Conservation (phyloP, 2,888 invertebrate genomes). For the Aphodius granarius region DNA sequence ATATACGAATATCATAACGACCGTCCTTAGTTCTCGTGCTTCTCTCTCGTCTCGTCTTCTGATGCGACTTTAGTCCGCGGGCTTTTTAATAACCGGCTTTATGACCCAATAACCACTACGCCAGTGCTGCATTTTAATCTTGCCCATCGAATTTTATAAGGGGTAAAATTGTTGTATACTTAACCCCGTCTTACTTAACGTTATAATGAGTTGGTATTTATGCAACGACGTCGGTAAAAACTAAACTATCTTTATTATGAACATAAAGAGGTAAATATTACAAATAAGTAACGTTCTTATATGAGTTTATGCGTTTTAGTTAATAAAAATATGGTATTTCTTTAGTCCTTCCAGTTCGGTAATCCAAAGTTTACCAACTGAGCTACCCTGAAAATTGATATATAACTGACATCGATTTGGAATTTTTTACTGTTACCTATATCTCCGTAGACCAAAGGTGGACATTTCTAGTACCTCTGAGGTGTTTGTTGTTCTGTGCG, state of each 20-base stretch:
- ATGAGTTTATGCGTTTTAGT: too few species aligned
- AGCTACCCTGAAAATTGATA: too few species aligned
- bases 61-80: constrained; percentile 15
- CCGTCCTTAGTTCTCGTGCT: constrained; percentile 14
- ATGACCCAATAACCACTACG: constrained; percentile 22
- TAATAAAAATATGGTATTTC: too few species aligned
- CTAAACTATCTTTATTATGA: not conserved
- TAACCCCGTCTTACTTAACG: not conserved
- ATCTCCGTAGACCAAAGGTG: too few species aligned
- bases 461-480: constrained; percentile 22
- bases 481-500: constrained; percentile 36
- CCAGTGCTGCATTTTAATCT: constrained; percentile 18
- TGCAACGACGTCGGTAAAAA: not conserved
- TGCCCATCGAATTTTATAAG: constrained; percentile 17
- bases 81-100: constrained; percentile 28
- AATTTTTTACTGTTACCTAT: too few species aligned
- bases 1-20: constrained; percentile 33
- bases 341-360: too few species aligned
- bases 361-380: too few species aligned
- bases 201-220: not conserved
- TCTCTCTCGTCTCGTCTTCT: constrained; percentile 9
- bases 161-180: not conserved
- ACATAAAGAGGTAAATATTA: not conserved
- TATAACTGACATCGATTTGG: too few species aligned
- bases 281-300: too few species aligned